Conservation (phyloP, 2,113 vertebrate genomes). For the Rhinolophus ferrumequinum region DNA sequence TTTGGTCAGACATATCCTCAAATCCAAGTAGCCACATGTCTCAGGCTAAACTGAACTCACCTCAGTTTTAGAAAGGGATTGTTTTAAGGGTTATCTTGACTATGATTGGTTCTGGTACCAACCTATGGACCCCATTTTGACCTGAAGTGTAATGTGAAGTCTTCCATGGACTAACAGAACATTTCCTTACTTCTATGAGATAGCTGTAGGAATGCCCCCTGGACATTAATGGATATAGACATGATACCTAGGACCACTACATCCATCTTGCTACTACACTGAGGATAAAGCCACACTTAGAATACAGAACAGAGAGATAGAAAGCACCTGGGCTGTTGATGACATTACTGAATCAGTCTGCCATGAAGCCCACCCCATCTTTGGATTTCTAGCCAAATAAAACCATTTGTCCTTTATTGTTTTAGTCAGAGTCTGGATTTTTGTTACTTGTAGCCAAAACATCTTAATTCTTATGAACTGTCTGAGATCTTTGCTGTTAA, state of each 20-base stretch:
- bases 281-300: not conserved
- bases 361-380: not conserved
- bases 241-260: not conserved
- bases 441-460: not conserved
- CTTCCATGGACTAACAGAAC: not conserved
- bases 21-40: not conserved
- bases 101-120: not conserved
- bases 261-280: not conserved
- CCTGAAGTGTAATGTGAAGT: conserved; percentile 16
- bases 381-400: not conserved
- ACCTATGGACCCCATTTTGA: not conserved
- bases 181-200: not conserved
- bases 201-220: not conserved
- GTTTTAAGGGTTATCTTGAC: conserved; percentile 8
- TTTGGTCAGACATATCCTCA: not conserved
- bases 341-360: not conserved
- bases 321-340: not conserved
- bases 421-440: not conserved
- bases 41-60: not conserved
- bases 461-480: conserved; percentile 11
- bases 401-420: conserved; percentile 6
- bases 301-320: not conserved
- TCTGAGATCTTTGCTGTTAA: not conserved
- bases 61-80: not conserved
- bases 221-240: not conserved